phyloP scores from a whole-genome alignment of 2,797 vertebrate species.

The Macrochelys suwanniensis region DNA sequence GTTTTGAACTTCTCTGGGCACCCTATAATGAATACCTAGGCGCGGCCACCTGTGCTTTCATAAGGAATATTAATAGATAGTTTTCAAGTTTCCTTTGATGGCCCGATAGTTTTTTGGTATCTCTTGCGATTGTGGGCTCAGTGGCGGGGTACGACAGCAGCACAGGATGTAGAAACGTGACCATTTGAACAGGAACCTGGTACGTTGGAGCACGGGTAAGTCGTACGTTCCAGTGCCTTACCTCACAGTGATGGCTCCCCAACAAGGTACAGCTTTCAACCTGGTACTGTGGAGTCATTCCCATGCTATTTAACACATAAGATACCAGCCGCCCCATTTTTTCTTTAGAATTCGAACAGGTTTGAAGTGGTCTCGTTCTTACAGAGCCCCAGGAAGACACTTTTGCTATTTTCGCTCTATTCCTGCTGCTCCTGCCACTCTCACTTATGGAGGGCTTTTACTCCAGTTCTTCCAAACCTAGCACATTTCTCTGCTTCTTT shows the following conservation, averaged over 20 bases:
- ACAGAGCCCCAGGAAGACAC: background rate
- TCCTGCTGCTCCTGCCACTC: background rate
- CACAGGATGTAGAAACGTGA: fast-evolving
- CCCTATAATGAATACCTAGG: fast-evolving
- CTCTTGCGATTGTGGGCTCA: fast-evolving
- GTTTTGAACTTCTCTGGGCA: fast-evolving
- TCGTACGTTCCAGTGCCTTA: fast-evolving
- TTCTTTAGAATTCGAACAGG: background rate
- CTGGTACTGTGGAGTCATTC: background rate
- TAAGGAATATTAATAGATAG: fast-evolving
- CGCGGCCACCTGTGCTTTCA: fast-evolving
- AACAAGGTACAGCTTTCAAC: background rate
- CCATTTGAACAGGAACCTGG: fast-evolving
- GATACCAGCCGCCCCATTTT: background rate
- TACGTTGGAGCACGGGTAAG: fast-evolving
- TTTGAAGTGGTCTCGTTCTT: background rate
- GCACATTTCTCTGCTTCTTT: background rate
- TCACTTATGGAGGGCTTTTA: background rate
- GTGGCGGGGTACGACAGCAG: background rate
- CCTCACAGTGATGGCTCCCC: background rate
- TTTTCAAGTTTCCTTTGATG: background rate
- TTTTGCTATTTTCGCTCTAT: background rate
- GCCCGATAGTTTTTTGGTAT: fast-evolving
- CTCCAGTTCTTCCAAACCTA: background rate
- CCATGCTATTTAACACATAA: background rate